These are phyloP conservation scores for Falco biarmicus DNA, from an alignment of 2,797 vertebrate genomes.

Conservation along the genomic window DNA sequence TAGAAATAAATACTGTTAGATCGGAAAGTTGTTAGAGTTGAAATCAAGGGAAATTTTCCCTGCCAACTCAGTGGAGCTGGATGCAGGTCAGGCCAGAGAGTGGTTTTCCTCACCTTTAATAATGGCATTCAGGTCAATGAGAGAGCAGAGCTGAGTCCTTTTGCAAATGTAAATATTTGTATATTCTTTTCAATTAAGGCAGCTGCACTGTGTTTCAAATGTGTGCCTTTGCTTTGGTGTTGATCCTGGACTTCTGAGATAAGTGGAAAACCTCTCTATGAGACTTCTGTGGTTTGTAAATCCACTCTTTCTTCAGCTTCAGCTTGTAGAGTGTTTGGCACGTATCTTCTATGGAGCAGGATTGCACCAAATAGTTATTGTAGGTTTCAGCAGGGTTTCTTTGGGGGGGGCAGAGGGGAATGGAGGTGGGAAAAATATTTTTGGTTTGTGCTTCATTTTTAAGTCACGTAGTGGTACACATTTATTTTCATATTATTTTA, in stretches of 20 bases:
- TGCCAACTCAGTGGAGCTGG: background rate
- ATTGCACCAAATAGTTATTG: background rate
- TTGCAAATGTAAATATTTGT: background rate
- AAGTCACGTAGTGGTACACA: background rate
- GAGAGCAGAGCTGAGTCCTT: background rate
- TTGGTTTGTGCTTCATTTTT: background rate
- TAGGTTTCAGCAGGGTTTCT: background rate
- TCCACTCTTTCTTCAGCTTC: background rate
- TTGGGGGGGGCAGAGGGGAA: too few species aligned
- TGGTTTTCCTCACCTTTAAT: background rate
- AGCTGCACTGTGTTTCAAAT: background rate
- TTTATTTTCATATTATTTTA: background rate
- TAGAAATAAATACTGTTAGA: background rate
- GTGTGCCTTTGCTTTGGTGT: background rate
- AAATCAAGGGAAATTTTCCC: conserved; percentile 2
- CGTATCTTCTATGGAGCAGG: background rate
- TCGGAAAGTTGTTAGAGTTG: background rate
- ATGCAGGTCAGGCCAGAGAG: background rate
- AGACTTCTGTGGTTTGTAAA: background rate
- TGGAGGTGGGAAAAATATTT: background rate
- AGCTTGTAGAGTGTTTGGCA: background rate
- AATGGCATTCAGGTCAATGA: background rate
- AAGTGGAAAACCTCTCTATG: background rate
- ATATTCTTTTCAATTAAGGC: background rate
- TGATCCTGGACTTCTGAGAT: background rate